These are phyloP conservation scores for Bubalus kerabau DNA, from an alignment of 2,113 vertebrate genomes.

Conservation along the genomic window DNA sequence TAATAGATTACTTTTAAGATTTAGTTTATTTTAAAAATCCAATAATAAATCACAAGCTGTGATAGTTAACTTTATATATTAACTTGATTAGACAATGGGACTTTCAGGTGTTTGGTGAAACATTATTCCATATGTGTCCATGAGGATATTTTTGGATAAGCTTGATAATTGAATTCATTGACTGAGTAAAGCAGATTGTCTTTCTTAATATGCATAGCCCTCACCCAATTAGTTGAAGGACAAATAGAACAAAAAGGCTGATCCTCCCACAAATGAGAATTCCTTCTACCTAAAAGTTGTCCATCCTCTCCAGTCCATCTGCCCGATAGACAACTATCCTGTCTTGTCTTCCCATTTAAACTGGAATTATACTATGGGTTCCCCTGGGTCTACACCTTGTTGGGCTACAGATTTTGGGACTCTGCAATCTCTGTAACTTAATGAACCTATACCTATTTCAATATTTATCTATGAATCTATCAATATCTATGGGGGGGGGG, in stretches of 20 bases:
- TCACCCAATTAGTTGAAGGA: not conserved
- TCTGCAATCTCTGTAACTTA: not conserved
- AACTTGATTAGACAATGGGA: not conserved
- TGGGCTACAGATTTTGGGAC: not conserved
- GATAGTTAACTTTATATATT: not conserved
- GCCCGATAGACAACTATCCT: not conserved
- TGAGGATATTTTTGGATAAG: not conserved
- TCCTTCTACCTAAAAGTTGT: not conserved
- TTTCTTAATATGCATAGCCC: not conserved
- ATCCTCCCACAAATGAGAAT: not conserved
- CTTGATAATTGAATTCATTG: not conserved
- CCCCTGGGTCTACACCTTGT: not conserved
- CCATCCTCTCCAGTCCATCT: not conserved
- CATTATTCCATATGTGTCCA: not conserved
- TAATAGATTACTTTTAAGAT: not conserved
- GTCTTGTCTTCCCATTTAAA: not conserved
- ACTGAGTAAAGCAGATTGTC: not conserved
- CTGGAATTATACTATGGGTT: not conserved
- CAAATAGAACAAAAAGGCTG: not conserved
- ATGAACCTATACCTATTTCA: not conserved
- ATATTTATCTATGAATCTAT: not conserved
- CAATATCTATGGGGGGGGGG: not conserved
- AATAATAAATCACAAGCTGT: not conserved
- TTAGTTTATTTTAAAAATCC: not conserved
- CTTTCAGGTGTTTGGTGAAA: not conserved